A percentile compares a stretch with the other conserved stretches of the same genome.
Evolutionary conservation across 1,140 invertebrate species (phyloP).

Genomic region (Aphelenchoides fujianensis): DNA sequence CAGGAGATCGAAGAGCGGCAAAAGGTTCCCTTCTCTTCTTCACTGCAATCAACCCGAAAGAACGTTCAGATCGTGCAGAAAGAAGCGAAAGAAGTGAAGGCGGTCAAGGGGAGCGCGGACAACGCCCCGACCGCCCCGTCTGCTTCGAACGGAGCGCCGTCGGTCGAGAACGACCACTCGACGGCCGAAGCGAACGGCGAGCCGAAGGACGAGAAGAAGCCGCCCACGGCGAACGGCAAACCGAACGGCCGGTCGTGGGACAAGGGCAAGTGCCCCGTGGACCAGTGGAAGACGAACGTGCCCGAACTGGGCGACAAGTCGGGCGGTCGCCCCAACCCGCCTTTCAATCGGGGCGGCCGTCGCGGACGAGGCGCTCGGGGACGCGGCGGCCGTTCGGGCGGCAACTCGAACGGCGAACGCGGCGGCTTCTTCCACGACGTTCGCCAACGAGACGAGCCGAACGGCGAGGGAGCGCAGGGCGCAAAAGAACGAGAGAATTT

Average conservation of each 20-base stretch:
- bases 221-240: background rate
- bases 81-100: constrained; percentile 17
- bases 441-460: background rate
- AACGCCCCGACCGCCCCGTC: too few species aligned
- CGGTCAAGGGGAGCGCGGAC: background rate
- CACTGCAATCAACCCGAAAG: background rate
- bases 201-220: background rate
- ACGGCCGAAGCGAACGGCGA: background rate
- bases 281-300: constrained; percentile 18
- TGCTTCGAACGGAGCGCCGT: too few species aligned
- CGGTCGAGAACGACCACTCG: background rate
- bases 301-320: constrained; percentile 5
- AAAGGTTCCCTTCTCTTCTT: background rate
- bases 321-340: background rate
- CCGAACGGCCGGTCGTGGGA: constrained; percentile 19
- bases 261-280: constrained; percentile 3
- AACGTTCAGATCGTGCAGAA: constrained; percentile 10
- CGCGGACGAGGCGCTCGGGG: background rate
- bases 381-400: background rate
- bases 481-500: background rate
- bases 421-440: constrained; percentile 14
- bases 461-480: background rate
- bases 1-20: constrained; percentile 19
- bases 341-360: background rate
- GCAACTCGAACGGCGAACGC: background rate